Evolutionary conservation across 1,140 invertebrate species (phyloP), one percentile per base, ranked within the genome.

Genomic region (Mizuhopecten yessoensis): DNA sequence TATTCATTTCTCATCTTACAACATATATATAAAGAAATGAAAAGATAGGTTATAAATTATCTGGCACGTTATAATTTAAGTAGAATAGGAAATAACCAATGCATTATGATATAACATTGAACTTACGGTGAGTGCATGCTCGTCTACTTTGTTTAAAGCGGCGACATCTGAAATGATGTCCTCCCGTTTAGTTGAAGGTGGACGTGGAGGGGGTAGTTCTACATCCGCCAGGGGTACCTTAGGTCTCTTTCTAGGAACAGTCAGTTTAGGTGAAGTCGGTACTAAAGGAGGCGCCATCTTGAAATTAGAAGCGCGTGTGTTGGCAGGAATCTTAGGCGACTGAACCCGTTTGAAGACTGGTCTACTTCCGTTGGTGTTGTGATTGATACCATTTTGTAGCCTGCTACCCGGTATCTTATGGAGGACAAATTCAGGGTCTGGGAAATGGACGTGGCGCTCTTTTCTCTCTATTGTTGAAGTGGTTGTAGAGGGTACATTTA

Each of bases 141-240:
- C 87, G 39, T 91, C 90, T 15, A 91, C 34, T n/a, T 75, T 86
- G 1, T 91, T 34, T 42, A 91, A 91, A 17, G 88, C 88, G 15
- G 3, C 23, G 15, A 87, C 87, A 29, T 91, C 87, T 20, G 87
- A 88, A 86, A 91, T 91, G 11, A 91, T 88, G 11, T 91, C 57
- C 34, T 86, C 33, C 57, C 90, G 34, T 11, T 33, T 88, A 20
- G 88, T 86, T 34, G 86, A 86, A 9, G 90, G 90, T 1, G 90
- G 90, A 29, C 88, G 75, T 23, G 90, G 90, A 0, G 90, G 90
- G 29, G 87, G 87, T 29, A 88, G 17, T 5, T 75, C 36, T 33
- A 87, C 87, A 1, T 57, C 90, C 36, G 87, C 17, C 1, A 23
- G 33, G 2, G 86, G 33, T 87, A 34, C 20, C 34, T 39, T 87